Base-by-base conservation (phyloP, 2,888 invertebrate genomes). In the Serrognathus titanus region DNA sequence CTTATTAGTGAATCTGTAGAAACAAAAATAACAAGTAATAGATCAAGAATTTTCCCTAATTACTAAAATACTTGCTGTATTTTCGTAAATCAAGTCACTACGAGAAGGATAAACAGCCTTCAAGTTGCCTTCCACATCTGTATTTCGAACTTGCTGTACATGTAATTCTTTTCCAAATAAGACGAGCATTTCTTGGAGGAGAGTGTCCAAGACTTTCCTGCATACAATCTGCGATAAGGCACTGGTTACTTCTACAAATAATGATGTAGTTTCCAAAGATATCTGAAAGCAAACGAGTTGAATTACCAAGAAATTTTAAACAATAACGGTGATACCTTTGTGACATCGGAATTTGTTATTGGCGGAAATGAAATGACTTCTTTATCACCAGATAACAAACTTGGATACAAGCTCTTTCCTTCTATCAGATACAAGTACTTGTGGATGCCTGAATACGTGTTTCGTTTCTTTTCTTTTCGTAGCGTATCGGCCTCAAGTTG, bases 301-400 rank as follows among this genome's bases (percentile, higher is more conserved):
- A 37, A 7, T 13, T 24, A 35, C 10, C 20, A 20, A 48, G 53
- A 51, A 48, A 57, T 9, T 11, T 47, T 39, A 20, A 46, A 39
- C 7, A 24, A 49, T 24, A 10, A 41, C 11, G 47, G 41, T 35
- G 6, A 55, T 74, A 89, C 89, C 82, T 92, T 92, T 1, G 91
- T 88, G 60, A 83, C 78, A 51, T 92, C 91, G 55, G 89, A 86
- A 77, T 94, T 93, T 13, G 92, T 92, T 65, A 94, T 89, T 0
- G 94, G 93, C 9, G 93, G 92, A 71, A 94, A 89, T 40, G 92
- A 92, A 67, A 94, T 87, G 1, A 91, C 88, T 59, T 80, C 82
- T 1, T 82, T 82, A 80, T 79, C 4, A 81, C 8, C 77, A 70
- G 90, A 88, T 62, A 85, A 67, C 40, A 93, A 73, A 68, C 89